Conservation (phyloP, 2,113 vertebrate genomes). For the Cebidichthys violaceus region DNA sequence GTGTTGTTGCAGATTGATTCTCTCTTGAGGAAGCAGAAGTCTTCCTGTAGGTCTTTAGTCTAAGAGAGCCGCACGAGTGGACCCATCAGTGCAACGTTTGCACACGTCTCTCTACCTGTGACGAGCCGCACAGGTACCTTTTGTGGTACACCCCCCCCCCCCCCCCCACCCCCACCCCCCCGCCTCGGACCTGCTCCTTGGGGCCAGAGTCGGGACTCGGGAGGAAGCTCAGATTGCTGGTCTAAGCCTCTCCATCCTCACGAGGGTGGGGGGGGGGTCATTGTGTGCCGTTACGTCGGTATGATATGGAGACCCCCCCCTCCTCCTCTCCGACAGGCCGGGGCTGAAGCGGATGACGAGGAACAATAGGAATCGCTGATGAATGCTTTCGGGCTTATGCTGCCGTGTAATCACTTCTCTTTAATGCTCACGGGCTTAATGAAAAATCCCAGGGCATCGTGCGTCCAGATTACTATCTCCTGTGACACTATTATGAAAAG, state of each 20-base stretch:
- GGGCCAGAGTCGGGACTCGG: not conserved
- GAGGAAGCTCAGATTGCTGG: constrained; percentile 8
- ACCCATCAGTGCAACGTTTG: no score
- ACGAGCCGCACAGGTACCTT: no score
- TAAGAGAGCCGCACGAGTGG: no score
- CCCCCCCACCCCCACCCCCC: no score
- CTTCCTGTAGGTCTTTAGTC: no score
- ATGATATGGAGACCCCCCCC: not conserved
- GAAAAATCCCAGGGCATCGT: constrained; percentile 12
- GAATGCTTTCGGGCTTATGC: constrained; percentile 18
- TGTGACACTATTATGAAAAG: constrained; percentile 30
- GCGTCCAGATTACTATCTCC: constrained; percentile 23
- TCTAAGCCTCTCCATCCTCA: constrained; percentile 29
- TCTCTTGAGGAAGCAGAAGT: no score
- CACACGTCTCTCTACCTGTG: not conserved
- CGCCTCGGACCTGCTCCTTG: not conserved
- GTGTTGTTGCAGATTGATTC: no score
- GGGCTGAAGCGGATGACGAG: constrained; percentile 3
- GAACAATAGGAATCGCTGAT: constrained; percentile 32
- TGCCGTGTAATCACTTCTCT: constrained; percentile 36
- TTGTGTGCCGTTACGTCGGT: not conserved
- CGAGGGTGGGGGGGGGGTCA: constrained; percentile 12
- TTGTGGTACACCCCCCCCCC: not conserved
- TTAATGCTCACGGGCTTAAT: constrained; percentile 16
- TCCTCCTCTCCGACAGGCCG: not conserved